phyloP scores from a whole-genome alignment of 2,888 invertebrate species.

The Clistopyga incitator region DNA sequence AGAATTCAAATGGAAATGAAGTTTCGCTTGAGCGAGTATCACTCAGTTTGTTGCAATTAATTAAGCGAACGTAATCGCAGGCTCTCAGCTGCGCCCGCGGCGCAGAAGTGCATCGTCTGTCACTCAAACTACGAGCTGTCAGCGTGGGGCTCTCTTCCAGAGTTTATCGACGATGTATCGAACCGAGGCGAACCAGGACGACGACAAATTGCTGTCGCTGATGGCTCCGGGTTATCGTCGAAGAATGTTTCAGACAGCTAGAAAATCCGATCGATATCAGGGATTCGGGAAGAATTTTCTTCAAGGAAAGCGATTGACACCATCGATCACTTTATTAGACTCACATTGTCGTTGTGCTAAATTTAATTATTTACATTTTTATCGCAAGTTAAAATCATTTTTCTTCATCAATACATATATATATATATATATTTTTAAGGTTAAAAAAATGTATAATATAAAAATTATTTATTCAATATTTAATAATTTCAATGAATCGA shows the following conservation, averaged over 20 bases:
- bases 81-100: neutral
- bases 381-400: neutral
- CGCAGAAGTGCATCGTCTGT: conserved; percentile 27
- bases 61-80: conserved; percentile 22
- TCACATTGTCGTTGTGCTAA: neutral
- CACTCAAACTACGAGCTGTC: conserved; percentile 8
- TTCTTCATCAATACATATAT: neutral
- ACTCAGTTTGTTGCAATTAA: conserved; percentile 21
- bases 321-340: neutral
- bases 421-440: too few relatives aligned
- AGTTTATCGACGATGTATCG: conserved; percentile 23
- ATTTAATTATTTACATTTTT: neutral
- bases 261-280: neutral
- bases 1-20: neutral
- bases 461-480: too few relatives aligned
- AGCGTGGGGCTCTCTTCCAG: conserved; percentile 8
- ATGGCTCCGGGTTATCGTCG: conserved; percentile 5
- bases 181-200: conserved; percentile 2
- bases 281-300: neutral
- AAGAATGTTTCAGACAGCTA: conserved; percentile 7
- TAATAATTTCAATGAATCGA: too few relatives aligned
- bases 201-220: conserved; percentile 24
- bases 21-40: neutral
- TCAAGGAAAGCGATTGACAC: neutral
- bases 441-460: too few relatives aligned